Evolutionary conservation across 1,140 invertebrate genomes (phyloP).

Genomic region (Magallana angulata): DNA sequence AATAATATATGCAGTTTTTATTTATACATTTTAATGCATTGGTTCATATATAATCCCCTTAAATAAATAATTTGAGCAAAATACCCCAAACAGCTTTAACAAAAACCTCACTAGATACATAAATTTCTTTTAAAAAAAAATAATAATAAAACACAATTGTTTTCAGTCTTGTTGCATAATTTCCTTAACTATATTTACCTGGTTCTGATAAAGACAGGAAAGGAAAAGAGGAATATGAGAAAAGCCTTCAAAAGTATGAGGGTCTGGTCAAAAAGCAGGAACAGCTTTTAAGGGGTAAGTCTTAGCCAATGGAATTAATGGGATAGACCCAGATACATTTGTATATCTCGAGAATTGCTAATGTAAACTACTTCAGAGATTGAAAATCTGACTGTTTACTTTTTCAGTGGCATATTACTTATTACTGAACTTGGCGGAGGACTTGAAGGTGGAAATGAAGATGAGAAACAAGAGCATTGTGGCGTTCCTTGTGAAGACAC

Average conservation of each 20-base stretch:
- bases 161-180: neutral
- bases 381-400: neutral
- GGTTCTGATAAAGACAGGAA: conserved; percentile 80
- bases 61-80: too few species aligned
- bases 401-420: conserved; percentile 88
- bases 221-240: conserved; percentile 90
- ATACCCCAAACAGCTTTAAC: too few species aligned
- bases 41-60: too few species aligned
- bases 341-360: neutral
- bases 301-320: too few species aligned
- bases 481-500: conserved; percentile 90
- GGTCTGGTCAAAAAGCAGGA: conserved; percentile 94
- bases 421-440: conserved; percentile 96
- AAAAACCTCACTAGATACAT: too few species aligned
- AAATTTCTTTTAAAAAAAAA: too few species aligned
- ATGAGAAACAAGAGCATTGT: conserved; percentile 97
- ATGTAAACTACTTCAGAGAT: too few species aligned
- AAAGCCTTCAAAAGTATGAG: conserved; percentile 88
- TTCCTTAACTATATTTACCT: conserved; percentile 61
- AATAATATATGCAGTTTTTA: too few species aligned
- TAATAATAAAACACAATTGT: too few species aligned
- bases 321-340: neutral
- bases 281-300: conserved; percentile 88
- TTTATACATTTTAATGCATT: too few species aligned
- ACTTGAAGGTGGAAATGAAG: conserved; percentile 95